Conservation (phyloP, 2,797 vertebrate species). For the Syngnathus rostellatus region DNA sequence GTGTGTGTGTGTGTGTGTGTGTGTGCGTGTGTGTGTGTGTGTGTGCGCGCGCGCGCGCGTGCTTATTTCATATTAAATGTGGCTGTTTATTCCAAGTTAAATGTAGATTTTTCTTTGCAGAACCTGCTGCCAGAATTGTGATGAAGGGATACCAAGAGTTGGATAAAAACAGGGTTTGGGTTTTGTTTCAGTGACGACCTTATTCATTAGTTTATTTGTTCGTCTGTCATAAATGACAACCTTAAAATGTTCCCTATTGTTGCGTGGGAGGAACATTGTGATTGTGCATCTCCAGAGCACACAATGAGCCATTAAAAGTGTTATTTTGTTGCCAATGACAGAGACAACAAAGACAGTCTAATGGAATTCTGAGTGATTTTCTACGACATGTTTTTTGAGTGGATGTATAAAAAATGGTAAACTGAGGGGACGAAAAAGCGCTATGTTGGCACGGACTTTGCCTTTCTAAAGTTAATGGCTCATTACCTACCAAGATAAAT, state of each 20-base stretch:
- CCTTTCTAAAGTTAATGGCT: constrained; percentile 41
- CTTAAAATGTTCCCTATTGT: neutral
- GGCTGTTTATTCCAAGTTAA: too few relatives aligned
- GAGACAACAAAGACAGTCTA: neutral
- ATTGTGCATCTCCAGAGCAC: neutral
- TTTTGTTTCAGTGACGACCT: neutral
- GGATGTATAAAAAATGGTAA: neutral
- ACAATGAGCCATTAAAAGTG: neutral
- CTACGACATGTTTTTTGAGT: neutral
- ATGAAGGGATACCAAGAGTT: neutral
- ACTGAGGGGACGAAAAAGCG: neutral
- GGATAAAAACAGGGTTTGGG: neutral
- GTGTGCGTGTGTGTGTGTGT: too few relatives aligned
- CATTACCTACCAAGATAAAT: constrained; percentile 38
- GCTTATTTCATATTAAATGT: too few relatives aligned
- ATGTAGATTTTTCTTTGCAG: constrained; percentile 4
- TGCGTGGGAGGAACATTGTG: neutral
- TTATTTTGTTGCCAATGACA: neutral
- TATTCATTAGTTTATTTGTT: constrained; percentile 4
- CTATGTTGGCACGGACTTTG: neutral
- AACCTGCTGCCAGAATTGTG: neutral
- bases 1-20: too few relatives aligned
- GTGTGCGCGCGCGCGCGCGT: too few relatives aligned
- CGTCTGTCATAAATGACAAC: neutral
- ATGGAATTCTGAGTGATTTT: neutral